phyloP scores from a whole-genome alignment of 2,797 vertebrate genomes.

The Phalanger gymnotis region DNA sequence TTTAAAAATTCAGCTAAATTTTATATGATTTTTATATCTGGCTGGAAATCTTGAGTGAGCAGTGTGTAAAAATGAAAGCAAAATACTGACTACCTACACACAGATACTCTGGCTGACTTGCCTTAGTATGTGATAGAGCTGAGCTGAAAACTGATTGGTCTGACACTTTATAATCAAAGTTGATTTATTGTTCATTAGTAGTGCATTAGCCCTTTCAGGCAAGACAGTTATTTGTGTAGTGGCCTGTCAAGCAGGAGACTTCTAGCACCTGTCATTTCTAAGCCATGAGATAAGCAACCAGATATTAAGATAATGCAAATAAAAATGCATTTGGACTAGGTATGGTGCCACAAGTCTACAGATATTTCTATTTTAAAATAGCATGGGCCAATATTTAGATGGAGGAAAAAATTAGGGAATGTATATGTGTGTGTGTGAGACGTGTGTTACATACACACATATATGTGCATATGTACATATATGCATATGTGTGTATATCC shows the following conservation, averaged over 20 bases:
- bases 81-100: constrained; percentile 82
- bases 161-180: constrained; percentile 99
- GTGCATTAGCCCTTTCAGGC: constrained; percentile 98
- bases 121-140: constrained; percentile 88
- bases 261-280: constrained; percentile 97
- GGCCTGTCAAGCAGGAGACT: constrained; percentile 93
- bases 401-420: constrained; percentile 1
- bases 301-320: constrained; percentile 87
- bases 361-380: constrained; percentile 63
- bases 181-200: constrained; percentile 99
- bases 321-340: constrained; percentile 80
- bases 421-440: background rate
- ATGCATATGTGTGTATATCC: constrained; percentile 39
- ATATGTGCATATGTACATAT: background rate
- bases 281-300: constrained; percentile 91
- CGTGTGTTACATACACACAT: background rate
- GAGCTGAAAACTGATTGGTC: constrained; percentile 93
- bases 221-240: constrained; percentile 96
- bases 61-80: constrained; percentile 85
- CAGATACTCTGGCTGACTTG: constrained; percentile 86
- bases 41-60: constrained; percentile 82
- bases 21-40: constrained; percentile 67
- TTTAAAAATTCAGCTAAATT: constrained; percentile 63
- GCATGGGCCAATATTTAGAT: accelerated
- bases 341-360: constrained; percentile 64